Conservation (phyloP, 2,797 vertebrate species). For the Heliangelus exortis region DNA sequence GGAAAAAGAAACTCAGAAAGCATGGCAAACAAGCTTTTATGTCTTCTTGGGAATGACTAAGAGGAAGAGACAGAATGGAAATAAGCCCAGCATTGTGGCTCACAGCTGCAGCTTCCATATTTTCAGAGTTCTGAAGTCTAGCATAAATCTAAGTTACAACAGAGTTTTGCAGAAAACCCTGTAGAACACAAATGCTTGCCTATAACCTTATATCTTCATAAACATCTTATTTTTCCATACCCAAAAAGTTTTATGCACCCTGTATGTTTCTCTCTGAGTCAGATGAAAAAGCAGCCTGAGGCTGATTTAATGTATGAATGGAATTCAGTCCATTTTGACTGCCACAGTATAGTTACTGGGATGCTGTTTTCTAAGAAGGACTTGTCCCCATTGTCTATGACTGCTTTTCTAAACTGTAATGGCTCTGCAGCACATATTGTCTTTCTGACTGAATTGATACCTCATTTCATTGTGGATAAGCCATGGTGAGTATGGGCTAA, state of each 20-base stretch:
- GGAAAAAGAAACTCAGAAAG: neutral
- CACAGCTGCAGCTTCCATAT: neutral
- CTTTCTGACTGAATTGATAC: neutral
- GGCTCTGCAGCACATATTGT: neutral
- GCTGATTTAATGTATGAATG: neutral
- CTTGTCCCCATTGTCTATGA: neutral
- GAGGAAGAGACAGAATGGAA: neutral
- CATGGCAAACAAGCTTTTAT: neutral
- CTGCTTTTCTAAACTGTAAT: neutral
- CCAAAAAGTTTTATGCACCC: neutral
- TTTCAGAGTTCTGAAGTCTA: slow-evolving; percentile 2
- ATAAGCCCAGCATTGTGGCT: neutral
- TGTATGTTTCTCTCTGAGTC: neutral
- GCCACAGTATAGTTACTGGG: neutral
- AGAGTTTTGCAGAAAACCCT: neutral
- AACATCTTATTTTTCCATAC: neutral
- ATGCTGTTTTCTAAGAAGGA: neutral
- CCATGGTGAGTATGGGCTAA: rapidly evolving
- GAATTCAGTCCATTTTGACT: neutral
- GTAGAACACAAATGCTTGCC: neutral
- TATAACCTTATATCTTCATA: neutral
- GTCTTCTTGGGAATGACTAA: neutral
- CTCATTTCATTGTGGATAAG: neutral
- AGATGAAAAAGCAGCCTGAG: neutral
- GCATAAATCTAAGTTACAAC: neutral